These are phyloP conservation scores for Liodrosophila aerea DNA, from an alignment of 2,888 invertebrate genomes.

Conservation along the genomic window DNA sequence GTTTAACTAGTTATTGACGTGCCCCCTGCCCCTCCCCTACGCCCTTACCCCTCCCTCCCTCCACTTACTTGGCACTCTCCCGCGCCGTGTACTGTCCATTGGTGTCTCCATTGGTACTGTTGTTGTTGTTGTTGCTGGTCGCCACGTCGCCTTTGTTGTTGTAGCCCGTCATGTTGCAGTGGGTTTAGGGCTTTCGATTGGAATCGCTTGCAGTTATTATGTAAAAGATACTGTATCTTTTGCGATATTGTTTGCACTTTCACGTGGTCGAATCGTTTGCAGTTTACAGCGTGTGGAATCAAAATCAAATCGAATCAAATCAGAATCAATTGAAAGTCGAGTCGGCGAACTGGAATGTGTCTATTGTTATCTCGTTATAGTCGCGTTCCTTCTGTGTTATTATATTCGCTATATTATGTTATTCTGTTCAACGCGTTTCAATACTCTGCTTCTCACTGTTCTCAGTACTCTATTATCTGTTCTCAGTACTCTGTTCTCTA, in stretches of 20 bases:
- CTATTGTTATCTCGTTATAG: constrained; percentile 57
- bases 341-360: constrained; percentile 36
- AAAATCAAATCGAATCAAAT: constrained; percentile 31
- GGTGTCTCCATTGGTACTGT: constrained; percentile 25
- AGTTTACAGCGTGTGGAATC: no score
- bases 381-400: no score
- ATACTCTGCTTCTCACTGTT: constrained; percentile 10
- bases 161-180: constrained; percentile 57
- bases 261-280: constrained; percentile 13
- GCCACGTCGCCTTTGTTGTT: constrained; percentile 52
- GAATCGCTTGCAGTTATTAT: constrained; percentile 6
- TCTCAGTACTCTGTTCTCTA: background rate
- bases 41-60: background rate
- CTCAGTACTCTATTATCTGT: background rate
- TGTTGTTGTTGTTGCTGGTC: constrained; percentile 48
- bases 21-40: background rate
- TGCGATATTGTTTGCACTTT: constrained; percentile 3
- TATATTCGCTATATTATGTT: constrained; percentile 19
- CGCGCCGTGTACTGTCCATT: constrained; percentile 45
- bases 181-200: background rate
- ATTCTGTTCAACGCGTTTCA: constrained; percentile 26
- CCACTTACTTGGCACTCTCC: constrained; percentile 61
- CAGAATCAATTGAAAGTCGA: constrained; percentile 38
- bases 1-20: no score
- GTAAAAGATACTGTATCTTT: background rate